phyloP scores from a whole-genome alignment of 1,140 invertebrate species.

The Penaeus indicus region DNA sequence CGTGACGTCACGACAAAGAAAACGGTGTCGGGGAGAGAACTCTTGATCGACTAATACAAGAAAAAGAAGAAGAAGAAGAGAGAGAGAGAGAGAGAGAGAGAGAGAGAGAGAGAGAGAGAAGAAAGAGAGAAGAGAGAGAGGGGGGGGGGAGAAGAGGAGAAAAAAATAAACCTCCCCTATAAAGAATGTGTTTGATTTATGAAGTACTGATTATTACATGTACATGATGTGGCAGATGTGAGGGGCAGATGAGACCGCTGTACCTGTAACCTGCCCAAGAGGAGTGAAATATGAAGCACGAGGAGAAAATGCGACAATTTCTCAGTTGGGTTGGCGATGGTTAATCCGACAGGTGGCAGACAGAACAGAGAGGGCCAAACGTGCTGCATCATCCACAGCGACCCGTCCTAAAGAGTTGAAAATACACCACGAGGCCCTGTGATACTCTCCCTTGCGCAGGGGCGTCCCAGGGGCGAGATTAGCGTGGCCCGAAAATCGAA shows the following conservation, averaged over 20 bases:
- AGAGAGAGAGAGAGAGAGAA: no score
- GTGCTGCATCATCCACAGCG: constrained; percentile 51
- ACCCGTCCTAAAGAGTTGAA: constrained; percentile 48
- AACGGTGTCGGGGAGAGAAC: no score
- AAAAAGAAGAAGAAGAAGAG: constrained; percentile 44
- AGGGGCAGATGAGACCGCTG: background rate
- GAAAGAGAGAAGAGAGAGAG: background rate
- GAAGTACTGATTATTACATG: constrained; percentile 21
- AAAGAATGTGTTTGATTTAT: constrained; percentile 1
- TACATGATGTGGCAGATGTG: constrained; percentile 13
- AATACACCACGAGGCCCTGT: background rate
- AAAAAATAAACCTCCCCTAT: background rate
- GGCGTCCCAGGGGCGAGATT: background rate
- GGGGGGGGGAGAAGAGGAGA: background rate
- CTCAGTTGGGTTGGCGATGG: constrained; percentile 51
- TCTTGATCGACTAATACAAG: background rate
- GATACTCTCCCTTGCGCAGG: constrained; percentile 35
- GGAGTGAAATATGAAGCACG: constrained; percentile 61
- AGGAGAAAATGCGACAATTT: constrained; percentile 64
- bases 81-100: no score
- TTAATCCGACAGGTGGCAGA: constrained; percentile 62
- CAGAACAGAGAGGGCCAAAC: constrained; percentile 61
- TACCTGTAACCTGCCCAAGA: background rate
- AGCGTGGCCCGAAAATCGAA: constrained; percentile 49
- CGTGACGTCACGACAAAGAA: no score